Base-by-base conservation (phyloP, 2,113 vertebrate species). In the Dinomys branickii region DNA sequence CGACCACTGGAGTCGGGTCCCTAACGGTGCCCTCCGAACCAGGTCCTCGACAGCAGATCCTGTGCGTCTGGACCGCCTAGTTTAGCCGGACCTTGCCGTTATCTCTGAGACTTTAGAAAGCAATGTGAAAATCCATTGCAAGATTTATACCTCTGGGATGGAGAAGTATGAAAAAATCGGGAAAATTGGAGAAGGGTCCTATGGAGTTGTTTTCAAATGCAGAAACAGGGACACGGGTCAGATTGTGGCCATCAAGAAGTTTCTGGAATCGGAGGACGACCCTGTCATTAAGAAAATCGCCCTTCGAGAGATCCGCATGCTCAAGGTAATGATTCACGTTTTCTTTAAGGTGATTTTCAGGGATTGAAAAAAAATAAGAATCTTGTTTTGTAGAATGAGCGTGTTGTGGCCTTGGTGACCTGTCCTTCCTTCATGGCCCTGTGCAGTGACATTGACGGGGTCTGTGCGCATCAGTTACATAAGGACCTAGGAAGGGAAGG, bases 201-300 rank as follows among this genome's bases (percentile, higher is more conserved):
- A 99, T 86, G 99, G 99, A 56, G 99, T 99, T 1, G 99, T 99
- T 47, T 99, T 99, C 98, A 99, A 99, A 97, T 99, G 99, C 98
- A 98, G 99, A 82, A 99, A 99, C 96, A 99, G 97, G 96, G 99
- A 99, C 98, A 99, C 99, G 0, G 99, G 99, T 0, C 99, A 99
- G 97, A 97, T 99, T 1, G 99, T 99, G 77, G 99, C 99, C 97
- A 99, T 99, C 96, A 99, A 99, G 98, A 99, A 99, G 98, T 99
- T 99, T 97, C 98, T 99, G 97, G 99, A 99, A 95, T 99, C 99
- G 0, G 99, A 99, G 95, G 99, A 99, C 13, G 99, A 99, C 77
- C 99, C 99, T 30, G 97, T 99, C 92, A 99, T 99, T 92, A 99
- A 98, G 93, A 99, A 99, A 98, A 99, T 99, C 61, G 99, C 99